These are phyloP conservation scores for Zygothrica quintamaculata DNA, from an alignment of 2,888 invertebrate species.

Conservation along the genomic window DNA sequence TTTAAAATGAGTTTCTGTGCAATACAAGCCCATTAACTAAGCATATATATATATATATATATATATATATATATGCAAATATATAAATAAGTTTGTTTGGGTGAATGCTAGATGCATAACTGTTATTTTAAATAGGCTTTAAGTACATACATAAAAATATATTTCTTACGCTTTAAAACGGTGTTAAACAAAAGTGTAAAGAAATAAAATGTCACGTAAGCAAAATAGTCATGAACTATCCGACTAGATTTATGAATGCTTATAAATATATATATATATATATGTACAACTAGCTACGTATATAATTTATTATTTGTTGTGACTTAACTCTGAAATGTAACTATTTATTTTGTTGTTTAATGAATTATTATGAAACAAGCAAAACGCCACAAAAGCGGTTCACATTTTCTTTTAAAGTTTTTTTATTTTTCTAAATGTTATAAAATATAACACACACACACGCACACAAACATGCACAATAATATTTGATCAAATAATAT, in stretches of 20 bases:
- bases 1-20: too few relatives aligned
- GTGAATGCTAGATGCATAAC: too few relatives aligned
- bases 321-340: slow-evolving; percentile 24
- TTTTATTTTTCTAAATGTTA: slow-evolving; percentile 18
- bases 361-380: slow-evolving; percentile 23
- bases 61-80: too few relatives aligned
- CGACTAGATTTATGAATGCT: slow-evolving; percentile 33
- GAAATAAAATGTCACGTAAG: slow-evolving; percentile 32
- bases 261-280: slow-evolving; percentile 16
- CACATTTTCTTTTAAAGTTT: slow-evolving; percentile 13
- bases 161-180: slow-evolving; percentile 8
- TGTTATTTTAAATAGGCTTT: background rate
- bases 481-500: slow-evolving; percentile 26
- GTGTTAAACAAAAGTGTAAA: slow-evolving; percentile 29
- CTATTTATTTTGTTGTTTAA: slow-evolving; percentile 10
- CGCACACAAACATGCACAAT: background rate
- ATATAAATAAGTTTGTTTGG: too few relatives aligned
- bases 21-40: too few relatives aligned
- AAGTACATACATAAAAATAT: background rate
- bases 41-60: too few relatives aligned
- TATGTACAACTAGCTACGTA: slow-evolving; percentile 3
- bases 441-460: background rate
- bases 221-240: slow-evolving; percentile 16
- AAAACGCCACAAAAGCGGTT: slow-evolving; percentile 1
- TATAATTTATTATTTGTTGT: slow-evolving; percentile 44